These are phyloP conservation scores for Muscidifurax raptorellus DNA, from an alignment of 1,140 invertebrate species.

Conservation along the genomic window DNA sequence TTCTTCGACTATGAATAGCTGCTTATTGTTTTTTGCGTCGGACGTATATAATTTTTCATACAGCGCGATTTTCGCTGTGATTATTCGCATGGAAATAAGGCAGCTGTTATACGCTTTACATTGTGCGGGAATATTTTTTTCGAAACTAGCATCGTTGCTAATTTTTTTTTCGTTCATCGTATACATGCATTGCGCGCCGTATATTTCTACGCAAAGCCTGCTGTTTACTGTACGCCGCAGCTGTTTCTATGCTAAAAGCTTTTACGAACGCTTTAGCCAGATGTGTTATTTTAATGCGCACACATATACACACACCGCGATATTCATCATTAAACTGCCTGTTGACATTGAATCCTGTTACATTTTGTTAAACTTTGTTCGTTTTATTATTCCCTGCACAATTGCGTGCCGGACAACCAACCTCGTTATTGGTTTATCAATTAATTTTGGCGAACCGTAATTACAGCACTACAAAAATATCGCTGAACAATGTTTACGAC, in stretches of 20 bases:
- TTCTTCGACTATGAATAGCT: too few relatives aligned
- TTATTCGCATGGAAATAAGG: too few relatives aligned
- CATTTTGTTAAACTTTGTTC: neutral
- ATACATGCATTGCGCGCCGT: neutral
- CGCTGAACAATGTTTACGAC: neutral
- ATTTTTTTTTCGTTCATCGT: neutral
- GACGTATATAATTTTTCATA: too few relatives aligned
- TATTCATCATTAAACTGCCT: neutral
- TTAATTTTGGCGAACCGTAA: neutral
- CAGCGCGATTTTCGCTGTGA: too few relatives aligned
- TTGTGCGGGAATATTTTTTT: neutral
- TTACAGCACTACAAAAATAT: neutral
- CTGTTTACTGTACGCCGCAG: neutral
- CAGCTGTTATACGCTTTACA: too few relatives aligned
- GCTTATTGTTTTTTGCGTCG: too few relatives aligned
- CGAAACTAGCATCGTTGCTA: neutral
- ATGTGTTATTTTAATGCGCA: neutral
- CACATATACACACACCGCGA: neutral
- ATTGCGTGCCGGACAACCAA: neutral
- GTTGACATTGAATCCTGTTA: neutral
- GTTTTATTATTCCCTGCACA: neutral
- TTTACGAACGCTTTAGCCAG: neutral
- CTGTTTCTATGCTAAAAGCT: neutral
- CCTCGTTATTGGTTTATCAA: neutral
- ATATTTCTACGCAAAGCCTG: neutral